These are phyloP conservation scores for Sarcoramphus papa DNA, from an alignment of 2,797 vertebrate genomes.

Conservation along the genomic window DNA sequence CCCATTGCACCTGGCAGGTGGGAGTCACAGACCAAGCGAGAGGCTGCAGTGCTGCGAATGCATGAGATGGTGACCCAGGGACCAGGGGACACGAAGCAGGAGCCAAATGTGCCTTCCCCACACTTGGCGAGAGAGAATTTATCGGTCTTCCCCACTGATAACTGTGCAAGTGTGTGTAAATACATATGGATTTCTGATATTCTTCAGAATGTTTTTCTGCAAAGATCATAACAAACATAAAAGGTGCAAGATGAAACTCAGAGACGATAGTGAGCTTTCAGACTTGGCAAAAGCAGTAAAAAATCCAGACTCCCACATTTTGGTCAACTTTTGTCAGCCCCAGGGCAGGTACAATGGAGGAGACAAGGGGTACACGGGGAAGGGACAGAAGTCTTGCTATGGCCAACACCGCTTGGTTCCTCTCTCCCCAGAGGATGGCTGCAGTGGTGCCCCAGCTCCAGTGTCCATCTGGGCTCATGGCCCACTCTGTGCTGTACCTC, in stretches of 20 bases:
- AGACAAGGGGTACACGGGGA: background rate
- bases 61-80: background rate
- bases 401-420: background rate
- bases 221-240: background rate
- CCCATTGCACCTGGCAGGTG: background rate
- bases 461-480: background rate
- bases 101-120: rapidly evolving
- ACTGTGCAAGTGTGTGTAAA: background rate
- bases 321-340: background rate
- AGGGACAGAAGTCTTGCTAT: background rate
- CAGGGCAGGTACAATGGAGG: background rate
- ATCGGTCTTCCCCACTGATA: background rate
- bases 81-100: background rate
- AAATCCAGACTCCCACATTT: background rate
- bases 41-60: background rate
- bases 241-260: background rate
- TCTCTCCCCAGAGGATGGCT: background rate
- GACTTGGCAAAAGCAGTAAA: background rate
- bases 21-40: background rate
- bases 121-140: background rate
- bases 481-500: background rate
- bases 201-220: background rate
- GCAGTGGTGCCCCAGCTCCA: background rate
- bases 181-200: background rate
- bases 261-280: background rate